These are phyloP conservation scores for Drosophila nasuta DNA, from an alignment of 1,140 invertebrate species.

Conservation along the genomic window DNA sequence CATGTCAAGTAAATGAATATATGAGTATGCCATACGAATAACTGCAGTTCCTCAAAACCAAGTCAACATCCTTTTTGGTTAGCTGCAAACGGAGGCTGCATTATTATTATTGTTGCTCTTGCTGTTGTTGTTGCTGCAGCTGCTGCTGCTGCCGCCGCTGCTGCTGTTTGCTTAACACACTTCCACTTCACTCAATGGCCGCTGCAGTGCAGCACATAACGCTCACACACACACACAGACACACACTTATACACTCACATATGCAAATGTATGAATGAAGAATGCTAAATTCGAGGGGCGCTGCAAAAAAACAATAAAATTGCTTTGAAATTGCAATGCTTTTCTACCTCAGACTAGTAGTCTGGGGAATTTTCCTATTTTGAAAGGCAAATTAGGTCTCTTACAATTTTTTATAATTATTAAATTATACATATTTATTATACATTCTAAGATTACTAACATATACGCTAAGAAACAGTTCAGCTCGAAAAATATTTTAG, in stretches of 20 bases:
- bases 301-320: neutral
- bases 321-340: neutral
- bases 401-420: neutral
- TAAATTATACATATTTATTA: too few relatives aligned
- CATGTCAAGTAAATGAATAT: slow-evolving; percentile 78
- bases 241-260: slow-evolving; percentile 14
- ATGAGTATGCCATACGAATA: slow-evolving; percentile 78
- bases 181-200: slow-evolving; percentile 78
- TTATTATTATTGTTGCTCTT: slow-evolving; percentile 54
- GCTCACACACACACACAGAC: slow-evolving; percentile 11
- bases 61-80: slow-evolving; percentile 82
- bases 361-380: too few relatives aligned
- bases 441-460: too few relatives aligned
- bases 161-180: slow-evolving; percentile 77
- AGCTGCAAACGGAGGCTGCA: slow-evolving; percentile 43
- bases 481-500: too few relatives aligned
- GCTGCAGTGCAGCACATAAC: slow-evolving; percentile 48
- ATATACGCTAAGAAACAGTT: too few relatives aligned
- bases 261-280: slow-evolving; percentile 28
- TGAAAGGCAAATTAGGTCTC: too few relatives aligned
- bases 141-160: slow-evolving; percentile 38
- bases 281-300: slow-evolving; percentile 41
- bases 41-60: slow-evolving; percentile 80
- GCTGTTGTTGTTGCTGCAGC: slow-evolving; percentile 25
- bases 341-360: neutral